These are phyloP conservation scores for Calonectris borealis DNA, from an alignment of 2,113 vertebrate genomes.

Conservation along the genomic window DNA sequence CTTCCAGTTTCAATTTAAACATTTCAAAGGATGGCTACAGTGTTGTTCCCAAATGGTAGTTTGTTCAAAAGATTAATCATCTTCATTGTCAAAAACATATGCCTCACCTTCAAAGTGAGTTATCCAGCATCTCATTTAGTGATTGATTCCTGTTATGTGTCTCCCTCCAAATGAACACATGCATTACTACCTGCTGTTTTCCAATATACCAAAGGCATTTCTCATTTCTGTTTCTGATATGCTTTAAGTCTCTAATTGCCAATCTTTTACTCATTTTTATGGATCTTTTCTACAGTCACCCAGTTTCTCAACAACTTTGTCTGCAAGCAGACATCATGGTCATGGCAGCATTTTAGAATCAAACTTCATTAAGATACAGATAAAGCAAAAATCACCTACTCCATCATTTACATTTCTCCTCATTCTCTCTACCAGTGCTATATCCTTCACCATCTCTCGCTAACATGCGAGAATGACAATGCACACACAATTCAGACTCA, in stretches of 20 bases:
- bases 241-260: background rate
- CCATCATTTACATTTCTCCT: background rate
- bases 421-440: background rate
- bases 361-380: background rate
- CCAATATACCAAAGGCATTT: background rate
- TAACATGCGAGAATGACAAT: accelerated
- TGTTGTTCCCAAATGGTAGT: background rate
- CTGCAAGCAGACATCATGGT: background rate
- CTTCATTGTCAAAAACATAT: background rate
- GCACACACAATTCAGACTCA: background rate
- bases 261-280: background rate
- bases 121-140: background rate
- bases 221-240: background rate
- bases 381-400: background rate
- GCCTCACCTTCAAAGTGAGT: background rate
- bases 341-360: background rate
- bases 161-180: background rate
- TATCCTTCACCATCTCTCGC: accelerated
- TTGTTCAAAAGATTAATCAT: background rate
- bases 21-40: background rate
- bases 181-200: background rate
- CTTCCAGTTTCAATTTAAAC: background rate
- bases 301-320: background rate
- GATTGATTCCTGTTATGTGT: background rate
- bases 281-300: background rate